Evolutionary conservation across 2,113 vertebrate genomes (phyloP).

Genomic region (Falcunculus frontatus): DNA sequence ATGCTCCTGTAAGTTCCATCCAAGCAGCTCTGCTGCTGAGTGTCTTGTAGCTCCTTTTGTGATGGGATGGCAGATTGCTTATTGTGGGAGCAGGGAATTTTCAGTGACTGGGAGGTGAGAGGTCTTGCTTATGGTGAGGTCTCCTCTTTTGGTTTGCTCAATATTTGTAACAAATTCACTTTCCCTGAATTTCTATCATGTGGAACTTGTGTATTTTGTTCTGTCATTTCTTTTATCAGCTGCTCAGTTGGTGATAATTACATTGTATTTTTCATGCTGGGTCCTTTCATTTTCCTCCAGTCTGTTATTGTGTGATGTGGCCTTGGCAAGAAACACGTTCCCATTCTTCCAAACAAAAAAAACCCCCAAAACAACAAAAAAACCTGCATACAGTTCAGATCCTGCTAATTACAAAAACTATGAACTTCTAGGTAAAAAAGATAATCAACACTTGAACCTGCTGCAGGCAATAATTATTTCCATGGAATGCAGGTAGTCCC

Average conservation of each 20-base stretch:
- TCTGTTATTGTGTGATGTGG: background rate
- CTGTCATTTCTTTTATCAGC: background rate
- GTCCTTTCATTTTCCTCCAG: background rate
- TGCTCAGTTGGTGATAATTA: slow-evolving; percentile 10
- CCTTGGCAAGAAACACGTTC: slow-evolving; percentile 42
- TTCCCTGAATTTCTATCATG: background rate
- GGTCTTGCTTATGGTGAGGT: background rate
- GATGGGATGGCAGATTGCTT: background rate
- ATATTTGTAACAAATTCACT: background rate
- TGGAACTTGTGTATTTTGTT: background rate
- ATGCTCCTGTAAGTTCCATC: background rate
- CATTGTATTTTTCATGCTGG: background rate
- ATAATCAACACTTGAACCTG: background rate
- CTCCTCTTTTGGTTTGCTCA: background rate
- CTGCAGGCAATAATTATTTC: background rate
- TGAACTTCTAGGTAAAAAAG: slow-evolving; percentile 39
- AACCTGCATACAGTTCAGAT: slow-evolving; percentile 6
- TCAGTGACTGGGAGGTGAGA: background rate
- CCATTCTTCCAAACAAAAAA: background rate
- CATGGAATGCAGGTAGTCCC: background rate
- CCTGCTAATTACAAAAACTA: slow-evolving; percentile 41
- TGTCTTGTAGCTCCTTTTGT: background rate
- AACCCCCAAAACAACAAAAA: background rate
- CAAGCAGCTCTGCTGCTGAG: background rate
- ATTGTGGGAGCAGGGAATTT: background rate